Evolutionary conservation across 2,113 vertebrate species (phyloP), one percentile per base, ranked within the genome.

Genomic region (Ceuthmochares aereus): DNA sequence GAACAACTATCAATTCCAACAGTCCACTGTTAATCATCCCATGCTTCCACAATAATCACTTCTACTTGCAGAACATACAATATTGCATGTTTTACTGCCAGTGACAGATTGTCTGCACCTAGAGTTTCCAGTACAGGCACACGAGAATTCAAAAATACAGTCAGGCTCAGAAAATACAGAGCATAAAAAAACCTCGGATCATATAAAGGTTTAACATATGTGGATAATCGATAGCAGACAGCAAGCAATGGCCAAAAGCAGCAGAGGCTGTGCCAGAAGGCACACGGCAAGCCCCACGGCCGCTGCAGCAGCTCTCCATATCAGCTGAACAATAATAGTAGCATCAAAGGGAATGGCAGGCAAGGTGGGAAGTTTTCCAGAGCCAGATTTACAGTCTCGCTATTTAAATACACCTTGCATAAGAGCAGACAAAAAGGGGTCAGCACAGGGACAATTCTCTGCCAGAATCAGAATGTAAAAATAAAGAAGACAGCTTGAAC

Each of bases 371-470:
- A 89, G 86, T 72, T 66, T 83, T 95, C 91, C 93, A 94, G 83
- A 83, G 63, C 0, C 15, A 83, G 78, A 93, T 92, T 95, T 93
- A 93, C 83, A 84, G 64, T 58, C 70, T 75, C 91, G 81, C 90
- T 94, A 87, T 89, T 87, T 92, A 84, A 79, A 84, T 92, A 67
- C 81, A 96, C 79, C 93, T 95, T 91, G 81, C 66, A 55, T 91
- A 89, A 96, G 55, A 81, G 90, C 11, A 85, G 60, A 68, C 3
- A 5, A 84, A 89, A 94, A 85, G 59, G 79, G 87, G 94, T 87
- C 89, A 93, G 66, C 17, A 49, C 54, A 88, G 55, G 76, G 74
- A 92, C 64, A 92, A 56, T 87, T 66, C 55, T 78, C 66, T 55
- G 70, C 80, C 60, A 91, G 82, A 92, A 78, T 67, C 75, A 67